Percentiles rank a stretch among this genome's conserved stretches.
Conservation (phyloP, 2,797 vertebrate genomes). For the Molossus alvarezi region DNA sequence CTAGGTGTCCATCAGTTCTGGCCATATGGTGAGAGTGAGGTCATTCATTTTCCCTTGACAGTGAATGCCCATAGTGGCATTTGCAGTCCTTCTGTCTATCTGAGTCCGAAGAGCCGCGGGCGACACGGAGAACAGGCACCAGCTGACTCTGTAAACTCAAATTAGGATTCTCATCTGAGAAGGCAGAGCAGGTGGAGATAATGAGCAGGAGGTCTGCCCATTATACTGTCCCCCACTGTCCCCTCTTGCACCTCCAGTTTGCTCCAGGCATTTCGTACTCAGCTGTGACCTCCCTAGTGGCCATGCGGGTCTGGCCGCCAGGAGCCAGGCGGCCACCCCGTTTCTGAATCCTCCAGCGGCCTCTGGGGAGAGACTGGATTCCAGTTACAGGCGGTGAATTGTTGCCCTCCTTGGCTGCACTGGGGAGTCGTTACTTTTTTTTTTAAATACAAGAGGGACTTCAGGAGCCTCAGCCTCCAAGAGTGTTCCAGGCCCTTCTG, state of each 20-base stretch:
- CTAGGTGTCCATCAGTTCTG: conserved; percentile 53
- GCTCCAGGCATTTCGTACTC: conserved; percentile 48
- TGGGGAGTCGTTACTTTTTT: background rate
- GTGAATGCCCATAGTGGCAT: conserved; percentile 57
- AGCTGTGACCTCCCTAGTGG: background rate
- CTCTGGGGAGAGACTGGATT: background rate
- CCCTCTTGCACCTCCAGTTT: conserved; percentile 13
- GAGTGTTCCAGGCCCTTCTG: background rate
- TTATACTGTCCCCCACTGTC: background rate
- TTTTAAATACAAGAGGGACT: background rate
- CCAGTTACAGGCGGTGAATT: background rate
- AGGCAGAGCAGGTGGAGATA: conserved; percentile 67
- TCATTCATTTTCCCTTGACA: conserved; percentile 58
- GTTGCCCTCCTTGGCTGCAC: background rate
- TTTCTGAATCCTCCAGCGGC: background rate
- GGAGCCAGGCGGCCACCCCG: fast-evolving
- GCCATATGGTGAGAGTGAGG: conserved; percentile 63
- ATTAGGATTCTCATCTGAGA: conserved; percentile 27
- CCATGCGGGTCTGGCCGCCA: background rate
- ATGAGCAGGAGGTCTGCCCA: background rate
- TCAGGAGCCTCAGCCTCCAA: background rate
- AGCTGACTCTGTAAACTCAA: conserved; percentile 23
- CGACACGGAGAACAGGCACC: background rate
- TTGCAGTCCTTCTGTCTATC: conserved; percentile 60
- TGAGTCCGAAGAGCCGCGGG: conserved; percentile 52